phyloP scores from a whole-genome alignment of 2,113 vertebrate species.

The Notarius quadriscutis region DNA sequence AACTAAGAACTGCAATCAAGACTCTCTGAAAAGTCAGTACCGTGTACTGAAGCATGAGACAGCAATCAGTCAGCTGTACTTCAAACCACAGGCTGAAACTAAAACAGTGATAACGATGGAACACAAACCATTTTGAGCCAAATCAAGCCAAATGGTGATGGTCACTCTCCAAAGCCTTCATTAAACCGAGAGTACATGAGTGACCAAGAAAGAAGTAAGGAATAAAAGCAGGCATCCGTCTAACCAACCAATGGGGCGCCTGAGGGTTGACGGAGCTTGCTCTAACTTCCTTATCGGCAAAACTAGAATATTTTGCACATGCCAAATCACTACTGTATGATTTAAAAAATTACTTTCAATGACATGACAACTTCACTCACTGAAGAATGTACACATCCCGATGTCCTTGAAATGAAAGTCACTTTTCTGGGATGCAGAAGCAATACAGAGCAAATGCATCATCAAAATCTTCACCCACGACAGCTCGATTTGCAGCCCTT shows the following conservation, averaged over 20 bases:
- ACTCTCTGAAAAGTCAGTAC: not conserved
- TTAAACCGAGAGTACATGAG: constrained; percentile 45
- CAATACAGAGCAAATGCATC: constrained; percentile 22
- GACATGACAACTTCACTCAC: constrained; percentile 12
- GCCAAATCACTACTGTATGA: not conserved
- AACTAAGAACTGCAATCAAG: not conserved
- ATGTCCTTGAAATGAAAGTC: constrained; percentile 69
- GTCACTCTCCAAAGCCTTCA: constrained; percentile 50
- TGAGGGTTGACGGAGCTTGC: not conserved
- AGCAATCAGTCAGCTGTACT: constrained; percentile 56
- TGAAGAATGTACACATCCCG: constrained; percentile 34
- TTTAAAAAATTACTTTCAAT: not conserved
- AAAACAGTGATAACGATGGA: constrained; percentile 64
- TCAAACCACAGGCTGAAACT: constrained; percentile 65
- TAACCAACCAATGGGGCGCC: not conserved
- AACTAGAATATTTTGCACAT: not conserved
- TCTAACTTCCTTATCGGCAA: not conserved
- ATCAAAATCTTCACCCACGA: constrained; percentile 4
- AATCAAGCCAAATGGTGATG: constrained; percentile 46
- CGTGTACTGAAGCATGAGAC: not conserved
- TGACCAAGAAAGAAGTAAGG: constrained; percentile 30
- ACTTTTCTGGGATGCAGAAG: constrained; percentile 60
- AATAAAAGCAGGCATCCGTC: constrained; percentile 11
- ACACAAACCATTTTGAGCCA: constrained; percentile 55
- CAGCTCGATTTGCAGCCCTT: constrained; percentile 21